Conservation (phyloP, 2,888 invertebrate genomes). For the Petrolisthes manimaculis region DNA sequence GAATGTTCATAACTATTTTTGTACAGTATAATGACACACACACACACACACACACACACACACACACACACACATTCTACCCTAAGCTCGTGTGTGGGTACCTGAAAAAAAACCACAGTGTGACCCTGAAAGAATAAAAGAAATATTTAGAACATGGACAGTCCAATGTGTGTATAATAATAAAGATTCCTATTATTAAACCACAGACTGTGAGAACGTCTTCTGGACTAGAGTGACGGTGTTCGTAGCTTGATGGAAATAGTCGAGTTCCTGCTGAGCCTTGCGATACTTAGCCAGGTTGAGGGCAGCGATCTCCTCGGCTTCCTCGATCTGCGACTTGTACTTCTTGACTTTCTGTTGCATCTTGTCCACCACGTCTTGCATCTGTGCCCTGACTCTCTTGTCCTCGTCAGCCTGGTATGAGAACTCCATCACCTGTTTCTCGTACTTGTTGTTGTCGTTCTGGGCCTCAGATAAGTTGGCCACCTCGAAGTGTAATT, state of each 20-base stretch:
- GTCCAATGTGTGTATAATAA: too few relatives aligned
- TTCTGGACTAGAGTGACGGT: background rate
- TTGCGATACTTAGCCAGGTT: constrained; percentile 99
- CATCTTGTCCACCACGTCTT: constrained; percentile 98
- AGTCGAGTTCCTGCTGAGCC: constrained; percentile 81
- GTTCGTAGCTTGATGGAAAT: background rate
- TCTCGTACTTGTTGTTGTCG: constrained; percentile 97
- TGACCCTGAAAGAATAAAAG: too few relatives aligned
- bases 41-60: constrained; percentile 1
- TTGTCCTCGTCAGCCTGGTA: constrained; percentile 91
- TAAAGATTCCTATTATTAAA: too few relatives aligned
- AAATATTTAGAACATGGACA: too few relatives aligned
- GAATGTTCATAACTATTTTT: too few relatives aligned
- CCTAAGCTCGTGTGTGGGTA: too few relatives aligned
- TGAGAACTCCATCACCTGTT: constrained; percentile 89
- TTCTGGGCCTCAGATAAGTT: constrained; percentile 98
- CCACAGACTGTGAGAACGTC: too few relatives aligned
- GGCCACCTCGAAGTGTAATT: constrained; percentile 97
- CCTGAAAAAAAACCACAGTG: too few relatives aligned
- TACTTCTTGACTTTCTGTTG: constrained; percentile 99
- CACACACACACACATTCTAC: background rate
- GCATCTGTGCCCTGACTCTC: constrained; percentile 99
- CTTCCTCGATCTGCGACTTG: constrained; percentile 99
- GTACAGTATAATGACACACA: background rate
- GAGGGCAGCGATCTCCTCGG: constrained; percentile 95